Conservation (phyloP, 1,140 invertebrate genomes). For the Prorops nasuta region DNA sequence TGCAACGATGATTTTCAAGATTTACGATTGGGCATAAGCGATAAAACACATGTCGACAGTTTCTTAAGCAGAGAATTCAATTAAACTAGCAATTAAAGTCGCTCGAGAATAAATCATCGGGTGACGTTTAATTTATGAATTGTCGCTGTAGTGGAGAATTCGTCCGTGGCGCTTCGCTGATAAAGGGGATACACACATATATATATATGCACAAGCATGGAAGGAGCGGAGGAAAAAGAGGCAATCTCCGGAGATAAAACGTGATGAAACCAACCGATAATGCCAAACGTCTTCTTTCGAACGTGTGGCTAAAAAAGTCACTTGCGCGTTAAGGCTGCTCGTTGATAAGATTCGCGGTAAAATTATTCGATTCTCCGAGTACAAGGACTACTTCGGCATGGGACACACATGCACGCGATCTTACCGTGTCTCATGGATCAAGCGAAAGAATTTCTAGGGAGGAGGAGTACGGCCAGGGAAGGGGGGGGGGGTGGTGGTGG, state of each 20-base stretch:
- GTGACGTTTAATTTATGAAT: no score
- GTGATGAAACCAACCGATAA: neutral
- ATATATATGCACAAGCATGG: no score
- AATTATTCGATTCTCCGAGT: neutral
- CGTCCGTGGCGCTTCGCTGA: no score
- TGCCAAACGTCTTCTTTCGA: neutral
- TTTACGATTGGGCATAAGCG: no score
- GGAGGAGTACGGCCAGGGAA: neutral
- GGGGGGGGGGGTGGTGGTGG: neutral
- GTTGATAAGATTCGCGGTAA: neutral
- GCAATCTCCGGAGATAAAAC: neutral
- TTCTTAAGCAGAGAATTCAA: no score
- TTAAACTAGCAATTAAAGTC: no score
- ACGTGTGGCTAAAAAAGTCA: neutral
- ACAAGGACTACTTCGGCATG: conserved; percentile 7
- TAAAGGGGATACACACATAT: no score
- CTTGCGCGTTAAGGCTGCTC: neutral
- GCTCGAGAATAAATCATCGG: no score
- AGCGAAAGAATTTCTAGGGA: neutral
- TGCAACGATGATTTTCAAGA: no score
- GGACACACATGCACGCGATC: conserved; percentile 15
- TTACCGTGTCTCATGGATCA: conserved; percentile 7
- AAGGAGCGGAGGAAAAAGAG: conserved; percentile 11
- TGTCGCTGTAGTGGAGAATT: no score
- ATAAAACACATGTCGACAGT: no score